Evolutionary conservation across 2,797 vertebrate species (phyloP), one percentile per base, ranked within the genome.

Genomic region (Peromyscus attwateri): DNA sequence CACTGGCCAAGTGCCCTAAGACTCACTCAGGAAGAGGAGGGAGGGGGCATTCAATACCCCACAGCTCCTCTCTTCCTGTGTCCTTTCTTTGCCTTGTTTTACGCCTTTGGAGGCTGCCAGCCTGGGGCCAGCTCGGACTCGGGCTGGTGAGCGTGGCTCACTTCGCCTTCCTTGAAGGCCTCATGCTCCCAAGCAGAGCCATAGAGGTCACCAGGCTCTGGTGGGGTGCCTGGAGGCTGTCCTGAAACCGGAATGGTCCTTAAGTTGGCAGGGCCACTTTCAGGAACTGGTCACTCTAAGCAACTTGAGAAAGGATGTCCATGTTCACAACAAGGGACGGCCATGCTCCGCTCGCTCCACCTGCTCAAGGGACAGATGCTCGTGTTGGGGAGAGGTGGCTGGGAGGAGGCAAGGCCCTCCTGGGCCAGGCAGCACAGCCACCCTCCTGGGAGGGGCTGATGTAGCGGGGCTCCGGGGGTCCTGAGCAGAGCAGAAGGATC

Each of bases 321-420:
- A 98, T 99, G 98, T 99, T 99, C 99, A 99, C 99, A 99, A 99
- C 99, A 99, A 99, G 99, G 99, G 99, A 99, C 99, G 99, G 99
- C 99, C 99, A 98, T 98, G 98, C 99, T 99, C 98, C 99, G 99
- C 99, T 99, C 99, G 99, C 98, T 99, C 99, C 98, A 98, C 99
- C 99, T 99, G 99, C 99, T 99, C 99, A 99, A 99, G 99, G 99
- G 99, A 99, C 99, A 99, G 99, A 99, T 99, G 99, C 87, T 98
- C 95, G 17, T 88, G 57, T 98, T 98, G 52, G 96, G 95, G 99
- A 98, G 98, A 98, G 98, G 98, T 99, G 99, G 99, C 99, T 99
- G 98, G 99, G 99, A 99, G 98, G 98, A 98, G 85, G 97, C 76
- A 73, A 98, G 97, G 92, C 96, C 98, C 97, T 89, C 97, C 98